Base-by-base conservation (phyloP, 2,113 vertebrate genomes). In the Sterrhoptilus dennistouni region DNA sequence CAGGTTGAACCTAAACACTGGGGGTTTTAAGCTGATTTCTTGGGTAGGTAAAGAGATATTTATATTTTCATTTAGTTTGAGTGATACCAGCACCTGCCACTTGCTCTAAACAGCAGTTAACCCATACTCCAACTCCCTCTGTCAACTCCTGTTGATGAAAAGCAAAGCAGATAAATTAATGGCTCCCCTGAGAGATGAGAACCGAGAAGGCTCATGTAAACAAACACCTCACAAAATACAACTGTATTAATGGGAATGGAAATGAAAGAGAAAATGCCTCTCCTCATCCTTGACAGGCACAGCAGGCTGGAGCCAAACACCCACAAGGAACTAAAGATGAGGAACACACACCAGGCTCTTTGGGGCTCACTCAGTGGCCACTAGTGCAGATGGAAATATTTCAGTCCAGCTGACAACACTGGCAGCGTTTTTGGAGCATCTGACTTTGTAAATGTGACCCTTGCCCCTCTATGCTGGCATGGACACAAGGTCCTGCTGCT, bases 61-160 rank as follows among this genome's bases (percentile, higher is more conserved):
- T 96, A 90, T 89, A 92, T 90, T 96, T 96, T 92, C 90, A 76
- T 94, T 96, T 94, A 90, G 53, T 61, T 72, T 96, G 95, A 97
- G 96, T 50, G 65, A 95, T 95, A 95, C 95, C 96, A 97, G 96
- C 96, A 94, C 93, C 95, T 97, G 95, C 86, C 92, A 96, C 61
- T 93, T 0, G 53, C 76, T 95, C 86, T 90, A 93, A 96, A 96
- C 76, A 86, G 83, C 61, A 82, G 96, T 96, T 96, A 96, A 96
- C 95, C 96, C 93, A 71, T 92, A 63, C 38, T 63, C 60, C 61
- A 95, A 92, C 83, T 96, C 86, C 76, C 45, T 91, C 94, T 95
- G 86, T 96, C 96, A 96, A 87, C 92, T 93, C 90, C 65, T 0
- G 33, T 76, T 93, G 96, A 96, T n/a, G 2, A 93, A 95, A 96